Conservation (phyloP, 2,797 vertebrate genomes). For the Fistularia tabacaria region DNA sequence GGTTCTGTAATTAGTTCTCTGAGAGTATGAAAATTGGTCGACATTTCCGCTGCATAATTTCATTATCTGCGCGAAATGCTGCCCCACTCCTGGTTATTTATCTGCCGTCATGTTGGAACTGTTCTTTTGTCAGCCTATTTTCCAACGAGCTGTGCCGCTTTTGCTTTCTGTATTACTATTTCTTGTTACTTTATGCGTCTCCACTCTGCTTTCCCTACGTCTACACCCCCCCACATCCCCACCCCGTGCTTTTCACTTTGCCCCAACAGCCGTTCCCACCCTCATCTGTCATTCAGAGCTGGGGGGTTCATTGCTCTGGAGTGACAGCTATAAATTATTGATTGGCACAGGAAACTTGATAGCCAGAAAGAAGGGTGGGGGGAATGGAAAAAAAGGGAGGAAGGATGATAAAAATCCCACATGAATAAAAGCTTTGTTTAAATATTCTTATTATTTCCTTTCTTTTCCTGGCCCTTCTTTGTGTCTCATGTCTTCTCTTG, state of each 20-base stretch:
- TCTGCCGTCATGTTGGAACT: slow-evolving; percentile 25
- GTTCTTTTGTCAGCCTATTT: slow-evolving; percentile 24
- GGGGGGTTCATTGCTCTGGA: slow-evolving; percentile 46
- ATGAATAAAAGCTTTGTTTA: slow-evolving; percentile 41
- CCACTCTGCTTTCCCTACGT: slow-evolving; percentile 6
- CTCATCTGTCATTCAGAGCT: slow-evolving; percentile 62
- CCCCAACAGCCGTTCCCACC: slow-evolving; percentile 48
- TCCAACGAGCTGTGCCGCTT: slow-evolving; percentile 2
- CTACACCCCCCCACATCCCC: slow-evolving; percentile 15
- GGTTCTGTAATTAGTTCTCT: slow-evolving; percentile 67
- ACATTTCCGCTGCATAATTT: slow-evolving; percentile 55
- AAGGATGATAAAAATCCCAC: slow-evolving; percentile 9
- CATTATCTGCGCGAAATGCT: slow-evolving; percentile 52
- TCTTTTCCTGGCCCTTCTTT: background rate
- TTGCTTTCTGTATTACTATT: slow-evolving; percentile 20
- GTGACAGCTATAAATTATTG: slow-evolving; percentile 69
- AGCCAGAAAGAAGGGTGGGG: slow-evolving; percentile 38
- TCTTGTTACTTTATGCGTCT: slow-evolving; percentile 16
- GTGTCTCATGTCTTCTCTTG: no score
- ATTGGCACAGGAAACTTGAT: slow-evolving; percentile 68
- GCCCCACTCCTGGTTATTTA: slow-evolving; percentile 44
- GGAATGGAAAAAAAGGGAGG: slow-evolving; percentile 16
- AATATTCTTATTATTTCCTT: slow-evolving; percentile 14
- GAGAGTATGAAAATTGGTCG: slow-evolving; percentile 51
- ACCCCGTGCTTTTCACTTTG: slow-evolving; percentile 34